Percentiles rank a stretch among this genome's conserved stretches.
Evolutionary conservation across 2,797 vertebrate genomes (phyloP).

Genomic region (Brachyalestes nurse): DNA sequence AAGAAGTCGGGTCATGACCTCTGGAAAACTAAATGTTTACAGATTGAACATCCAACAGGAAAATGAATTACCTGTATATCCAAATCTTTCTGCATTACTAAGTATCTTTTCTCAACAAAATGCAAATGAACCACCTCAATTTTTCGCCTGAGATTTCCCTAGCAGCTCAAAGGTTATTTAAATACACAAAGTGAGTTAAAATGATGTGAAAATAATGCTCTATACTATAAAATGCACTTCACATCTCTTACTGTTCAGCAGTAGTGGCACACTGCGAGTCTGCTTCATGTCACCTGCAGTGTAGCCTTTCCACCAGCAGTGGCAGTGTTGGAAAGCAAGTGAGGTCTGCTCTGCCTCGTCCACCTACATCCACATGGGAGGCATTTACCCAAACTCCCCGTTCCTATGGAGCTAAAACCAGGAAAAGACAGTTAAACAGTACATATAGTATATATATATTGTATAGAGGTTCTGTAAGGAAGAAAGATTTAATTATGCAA

Average conservation of each 20-base stretch:
- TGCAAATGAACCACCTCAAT: slow-evolving; percentile 5
- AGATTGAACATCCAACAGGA: not conserved
- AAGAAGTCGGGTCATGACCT: slow-evolving; percentile 27
- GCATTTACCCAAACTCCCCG: not conserved
- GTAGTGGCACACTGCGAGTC: not conserved
- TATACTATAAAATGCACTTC: not conserved
- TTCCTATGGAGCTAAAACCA: not conserved
- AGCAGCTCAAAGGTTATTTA: not conserved
- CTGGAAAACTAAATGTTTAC: not conserved
- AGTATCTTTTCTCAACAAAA: not conserved
- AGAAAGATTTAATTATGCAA: not conserved
- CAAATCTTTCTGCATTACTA: not conserved
- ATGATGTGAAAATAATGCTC: not conserved
- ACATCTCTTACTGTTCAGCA: not conserved
- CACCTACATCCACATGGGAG: not conserved
- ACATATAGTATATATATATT: not conserved
- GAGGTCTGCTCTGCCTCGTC: not conserved
- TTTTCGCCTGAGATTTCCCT: not conserved
- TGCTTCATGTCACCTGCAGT: slow-evolving; percentile 27
- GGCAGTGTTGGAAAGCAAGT: slow-evolving; percentile 45
- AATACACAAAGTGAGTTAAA: not conserved
- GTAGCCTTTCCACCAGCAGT: slow-evolving; percentile 23
- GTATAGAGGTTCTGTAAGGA: not conserved
- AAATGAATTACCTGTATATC: slow-evolving; percentile 4
- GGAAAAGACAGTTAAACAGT: not conserved